A percentile compares a stretch with the other conserved stretches of the same genome.
phyloP scores from a whole-genome alignment of 1,140 invertebrate species.

The Penaeus japonicus region DNA sequence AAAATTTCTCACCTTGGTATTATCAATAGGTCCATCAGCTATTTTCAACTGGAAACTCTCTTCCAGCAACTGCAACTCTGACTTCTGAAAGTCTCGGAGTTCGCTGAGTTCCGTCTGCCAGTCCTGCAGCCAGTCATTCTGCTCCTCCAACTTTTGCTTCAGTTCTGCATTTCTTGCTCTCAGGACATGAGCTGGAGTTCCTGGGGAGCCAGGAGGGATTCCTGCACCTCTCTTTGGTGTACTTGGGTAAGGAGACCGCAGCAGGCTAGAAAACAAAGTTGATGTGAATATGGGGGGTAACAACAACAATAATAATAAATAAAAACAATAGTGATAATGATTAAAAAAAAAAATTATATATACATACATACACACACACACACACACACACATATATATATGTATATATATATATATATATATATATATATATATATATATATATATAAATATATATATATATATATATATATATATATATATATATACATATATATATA shows the following conservation, averaged over 20 bases:
- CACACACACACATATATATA: neutral
- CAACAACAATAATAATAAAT: too few relatives aligned
- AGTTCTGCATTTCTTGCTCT: conserved; percentile 9
- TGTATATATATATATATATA: neutral
- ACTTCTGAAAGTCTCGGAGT: conserved; percentile 8
- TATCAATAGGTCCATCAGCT: conserved; percentile 1
- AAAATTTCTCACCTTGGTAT: neutral
- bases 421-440: neutral
- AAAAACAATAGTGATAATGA: too few relatives aligned
- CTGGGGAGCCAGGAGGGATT: neutral
- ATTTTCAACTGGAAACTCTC: conserved; percentile 31
- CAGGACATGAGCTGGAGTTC: conserved; percentile 20
- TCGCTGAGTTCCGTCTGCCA: conserved; percentile 7
- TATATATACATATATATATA: too few relatives aligned
- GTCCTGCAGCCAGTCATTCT: conserved; percentile 25
- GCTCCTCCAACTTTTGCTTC: neutral
- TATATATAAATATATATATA: neutral
- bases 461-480: too few relatives aligned
- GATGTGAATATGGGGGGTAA: neutral
- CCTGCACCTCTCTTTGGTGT: neutral
- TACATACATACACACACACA: neutral
- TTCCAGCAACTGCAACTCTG: conserved; percentile 17
- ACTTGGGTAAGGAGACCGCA: neutral
- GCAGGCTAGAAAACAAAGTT: neutral
- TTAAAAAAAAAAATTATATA: neutral